phyloP scores from a whole-genome alignment of 2,113 vertebrate genomes.

The Cavia aperea region DNA sequence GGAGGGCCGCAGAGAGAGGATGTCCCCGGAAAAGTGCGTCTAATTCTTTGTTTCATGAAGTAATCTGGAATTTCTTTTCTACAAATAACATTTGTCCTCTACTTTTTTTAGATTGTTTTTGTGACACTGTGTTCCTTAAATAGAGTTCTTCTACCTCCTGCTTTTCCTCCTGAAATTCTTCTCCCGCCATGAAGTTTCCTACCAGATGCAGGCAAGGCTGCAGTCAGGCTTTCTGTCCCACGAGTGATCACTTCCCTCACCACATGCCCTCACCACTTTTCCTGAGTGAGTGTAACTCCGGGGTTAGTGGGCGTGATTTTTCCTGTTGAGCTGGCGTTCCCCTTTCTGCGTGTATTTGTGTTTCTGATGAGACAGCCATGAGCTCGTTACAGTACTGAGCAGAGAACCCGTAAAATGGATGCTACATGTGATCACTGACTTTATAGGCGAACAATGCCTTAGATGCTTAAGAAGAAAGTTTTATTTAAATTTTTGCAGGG shows the following conservation, averaged over 20 bases:
- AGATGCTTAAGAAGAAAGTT: neutral
- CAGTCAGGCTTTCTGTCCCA: neutral
- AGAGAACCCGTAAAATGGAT: neutral
- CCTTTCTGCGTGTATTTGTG: neutral
- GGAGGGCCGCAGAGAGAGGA: neutral
- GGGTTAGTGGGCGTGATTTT: neutral
- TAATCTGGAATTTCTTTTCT: neutral
- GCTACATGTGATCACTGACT: neutral
- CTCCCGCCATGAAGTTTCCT: neutral
- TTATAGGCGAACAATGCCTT: neutral
- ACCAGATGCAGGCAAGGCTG: neutral
- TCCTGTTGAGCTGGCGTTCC: neutral
- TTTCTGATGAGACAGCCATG: neutral
- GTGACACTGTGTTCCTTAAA: constrained; percentile 11
- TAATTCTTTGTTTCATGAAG: neutral
- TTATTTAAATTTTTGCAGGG: neutral
- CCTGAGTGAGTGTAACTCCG: neutral
- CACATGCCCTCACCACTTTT: neutral
- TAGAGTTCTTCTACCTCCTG: neutral
- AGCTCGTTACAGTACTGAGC: neutral
- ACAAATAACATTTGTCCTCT: neutral
- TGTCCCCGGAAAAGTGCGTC: neutral
- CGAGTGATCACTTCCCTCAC: neutral
- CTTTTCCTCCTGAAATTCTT: constrained; percentile 3
- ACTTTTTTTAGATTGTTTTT: constrained; percentile 7